Evolutionary conservation across 1,140 invertebrate genomes (phyloP).

Genomic region (Ips typographus): DNA sequence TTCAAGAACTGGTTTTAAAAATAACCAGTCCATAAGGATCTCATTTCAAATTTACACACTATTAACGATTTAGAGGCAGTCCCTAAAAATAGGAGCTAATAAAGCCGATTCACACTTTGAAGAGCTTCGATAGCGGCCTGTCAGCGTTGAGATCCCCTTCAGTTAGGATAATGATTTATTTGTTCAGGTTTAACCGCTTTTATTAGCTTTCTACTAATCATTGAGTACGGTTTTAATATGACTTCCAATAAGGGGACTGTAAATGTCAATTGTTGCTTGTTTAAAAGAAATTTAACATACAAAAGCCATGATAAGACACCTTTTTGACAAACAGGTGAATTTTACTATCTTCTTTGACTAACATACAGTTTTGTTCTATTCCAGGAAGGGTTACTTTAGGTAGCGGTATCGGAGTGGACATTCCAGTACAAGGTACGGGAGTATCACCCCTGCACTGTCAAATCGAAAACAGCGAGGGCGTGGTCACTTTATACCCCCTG

Average conservation of each 20-base stretch:
- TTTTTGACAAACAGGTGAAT: too few species aligned
- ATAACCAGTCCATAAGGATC: background rate
- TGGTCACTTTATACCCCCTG: constrained; percentile 78
- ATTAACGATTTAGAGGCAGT: background rate
- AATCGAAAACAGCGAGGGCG: constrained; percentile 78
- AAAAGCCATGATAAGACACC: too few species aligned
- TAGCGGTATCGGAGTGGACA: constrained; percentile 71
- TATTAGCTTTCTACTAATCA: too few species aligned
- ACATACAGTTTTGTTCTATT: constrained; percentile 40
- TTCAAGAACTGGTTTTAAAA: background rate
- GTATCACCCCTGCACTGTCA: constrained; percentile 80
- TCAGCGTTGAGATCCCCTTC: background rate
- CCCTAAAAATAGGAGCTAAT: constrained; percentile 20
- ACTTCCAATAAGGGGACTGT: too few species aligned
- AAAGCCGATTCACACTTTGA: constrained; percentile 1
- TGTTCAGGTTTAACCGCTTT: too few species aligned
- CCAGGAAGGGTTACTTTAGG: constrained; percentile 75
- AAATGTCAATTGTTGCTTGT: too few species aligned
- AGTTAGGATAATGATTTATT: background rate
- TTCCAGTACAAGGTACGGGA: constrained; percentile 77
- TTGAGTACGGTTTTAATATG: too few species aligned
- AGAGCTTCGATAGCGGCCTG: constrained; percentile 1
- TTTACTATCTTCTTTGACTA: too few species aligned
- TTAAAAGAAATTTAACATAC: too few species aligned
- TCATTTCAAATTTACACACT: background rate